A percentile compares a stretch with the other conserved stretches of the same genome.
These are phyloP conservation scores for Drosophila pandora DNA, from an alignment of 1,140 invertebrate genomes.

Conservation along the genomic window DNA sequence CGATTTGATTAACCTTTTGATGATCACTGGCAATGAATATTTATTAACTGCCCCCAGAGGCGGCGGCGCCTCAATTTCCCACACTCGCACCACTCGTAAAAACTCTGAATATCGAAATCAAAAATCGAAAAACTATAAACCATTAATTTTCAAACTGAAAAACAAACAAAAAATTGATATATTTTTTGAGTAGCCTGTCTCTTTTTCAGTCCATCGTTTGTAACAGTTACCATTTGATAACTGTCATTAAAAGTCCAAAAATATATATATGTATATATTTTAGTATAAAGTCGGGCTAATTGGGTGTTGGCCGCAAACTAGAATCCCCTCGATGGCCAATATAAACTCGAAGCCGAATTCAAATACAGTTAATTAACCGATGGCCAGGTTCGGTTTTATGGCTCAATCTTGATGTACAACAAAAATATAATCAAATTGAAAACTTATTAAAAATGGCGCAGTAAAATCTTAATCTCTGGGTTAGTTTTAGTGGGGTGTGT, in stretches of 20 bases:
- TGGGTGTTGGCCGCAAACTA: constrained; percentile 65
- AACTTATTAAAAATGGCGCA: constrained; percentile 70
- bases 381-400: constrained; percentile 60
- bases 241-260: constrained; percentile 61
- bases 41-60: constrained; percentile 61
- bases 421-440: constrained; percentile 71
- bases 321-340: constrained; percentile 34
- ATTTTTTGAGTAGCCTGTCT: constrained; percentile 47
- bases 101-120: constrained; percentile 36
- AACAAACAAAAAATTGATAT: constrained; percentile 46
- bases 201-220: constrained; percentile 22
- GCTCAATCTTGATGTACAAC: constrained; percentile 67
- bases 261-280: constrained; percentile 8
- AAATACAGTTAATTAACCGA: constrained; percentile 71
- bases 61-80: constrained; percentile 60
- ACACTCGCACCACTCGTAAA: constrained; percentile 64
- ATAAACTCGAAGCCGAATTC: constrained; percentile 38
- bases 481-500: constrained; percentile 12
- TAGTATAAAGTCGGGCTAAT: constrained; percentile 63
- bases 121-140: constrained; percentile 45
- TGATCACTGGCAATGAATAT: constrained; percentile 77
- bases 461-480: constrained; percentile 30
- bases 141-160: constrained; percentile 59
- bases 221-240: constrained; percentile 74
- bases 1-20: constrained; percentile 69